These are phyloP conservation scores for Labeo catla DNA, from an alignment of 2,113 vertebrate genomes.

Conservation along the genomic window DNA sequence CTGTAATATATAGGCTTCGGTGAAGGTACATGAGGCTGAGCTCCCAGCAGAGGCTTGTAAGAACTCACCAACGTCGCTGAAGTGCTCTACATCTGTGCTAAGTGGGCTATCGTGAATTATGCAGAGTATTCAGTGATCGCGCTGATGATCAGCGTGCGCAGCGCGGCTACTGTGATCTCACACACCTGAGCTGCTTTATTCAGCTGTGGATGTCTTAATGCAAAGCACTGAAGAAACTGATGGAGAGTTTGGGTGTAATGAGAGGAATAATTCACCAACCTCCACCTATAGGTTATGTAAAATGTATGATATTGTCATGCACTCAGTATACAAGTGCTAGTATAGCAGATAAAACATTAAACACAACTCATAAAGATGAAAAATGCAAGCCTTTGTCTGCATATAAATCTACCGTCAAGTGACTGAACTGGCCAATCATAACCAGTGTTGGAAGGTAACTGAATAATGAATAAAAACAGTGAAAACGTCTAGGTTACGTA, in stretches of 20 bases:
- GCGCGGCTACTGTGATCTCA: neutral
- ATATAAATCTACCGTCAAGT: too few species aligned
- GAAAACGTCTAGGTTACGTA: too few species aligned
- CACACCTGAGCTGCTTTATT: neutral
- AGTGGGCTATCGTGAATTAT: slow-evolving; percentile 22
- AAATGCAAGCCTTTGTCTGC: neutral
- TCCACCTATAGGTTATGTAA: neutral
- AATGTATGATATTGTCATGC: neutral
- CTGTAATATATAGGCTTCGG: slow-evolving; percentile 11
- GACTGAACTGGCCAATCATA: too few species aligned
- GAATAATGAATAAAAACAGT: too few species aligned
- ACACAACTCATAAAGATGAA: neutral
- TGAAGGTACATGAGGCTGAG: neutral
- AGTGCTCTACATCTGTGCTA: slow-evolving; percentile 8
- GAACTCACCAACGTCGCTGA: neutral
- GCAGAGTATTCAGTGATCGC: neutral
- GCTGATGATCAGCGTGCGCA: neutral
- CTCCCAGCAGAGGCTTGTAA: neutral
- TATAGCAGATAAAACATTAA: neutral
- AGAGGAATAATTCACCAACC: neutral
- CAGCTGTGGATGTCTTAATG: neutral
- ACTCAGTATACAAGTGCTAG: neutral
- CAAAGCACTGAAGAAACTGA: neutral
- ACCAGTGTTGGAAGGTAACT: too few species aligned
- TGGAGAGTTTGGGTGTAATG: neutral